Base-by-base conservation (phyloP, 2,113 vertebrate species). In the Silurus glanis region DNA sequence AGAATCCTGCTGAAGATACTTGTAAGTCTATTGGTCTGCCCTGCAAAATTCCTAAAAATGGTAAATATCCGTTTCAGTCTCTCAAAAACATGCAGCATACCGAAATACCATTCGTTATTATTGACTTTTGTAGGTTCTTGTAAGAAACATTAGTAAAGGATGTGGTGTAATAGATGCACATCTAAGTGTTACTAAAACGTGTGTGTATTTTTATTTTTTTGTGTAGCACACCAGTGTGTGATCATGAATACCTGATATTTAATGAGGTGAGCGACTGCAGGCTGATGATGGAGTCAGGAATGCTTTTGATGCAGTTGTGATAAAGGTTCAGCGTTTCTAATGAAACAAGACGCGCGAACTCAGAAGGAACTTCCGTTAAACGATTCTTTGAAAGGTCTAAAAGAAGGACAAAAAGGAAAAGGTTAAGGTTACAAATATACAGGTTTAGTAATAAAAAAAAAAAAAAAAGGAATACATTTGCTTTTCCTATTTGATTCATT, bases 331-430 rank as follows among this genome's bases (percentile, higher is more conserved):
- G 94, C 25, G 94, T 96, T 94, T 99, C 98, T 94, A 99, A 91
- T 84, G 97, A 97, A 61, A 99, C 96, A 82, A 98, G 95, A 83
- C 97, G 96, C 90, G 96, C 96, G 76, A 98, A 88, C 81, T 99
- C 98, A 0, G 94, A 91, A 37, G 98, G 97, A 89, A 99, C 90
- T 61, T 99, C 98, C 0, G 94, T 91, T 92, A 99, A 92, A 81
- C 97, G 94, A 88, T 99, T 99, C 94, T 96, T 98, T n/a, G 98
- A 99, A 83, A 99, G 93, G 92, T 99, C 98, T 99, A 90, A 49
- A 28, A 53, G 9, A 6, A 62, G 56, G 13, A 58, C 10, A 49
- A 53, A 56, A 74, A 64, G 6, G 67, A 59, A 49, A 76, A 69
- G 25, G 58, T 58, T 4, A 37, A 28, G n/a, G 25, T 28, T 19